Percentiles rank a stretch among this genome's conserved stretches.
Conservation (phyloP, 2,797 vertebrate genomes). For the Danio aesculapii region DNA sequence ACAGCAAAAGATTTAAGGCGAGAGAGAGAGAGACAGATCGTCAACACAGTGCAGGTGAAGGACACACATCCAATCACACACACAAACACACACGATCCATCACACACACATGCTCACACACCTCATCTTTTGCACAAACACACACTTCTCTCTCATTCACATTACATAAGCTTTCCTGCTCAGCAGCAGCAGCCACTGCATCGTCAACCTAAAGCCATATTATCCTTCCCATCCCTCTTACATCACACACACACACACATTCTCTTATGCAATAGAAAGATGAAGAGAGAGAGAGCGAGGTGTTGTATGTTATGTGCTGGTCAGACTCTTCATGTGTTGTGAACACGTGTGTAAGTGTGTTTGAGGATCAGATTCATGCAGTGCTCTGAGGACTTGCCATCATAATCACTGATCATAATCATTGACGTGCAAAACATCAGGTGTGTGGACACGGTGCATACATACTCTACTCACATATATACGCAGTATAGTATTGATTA, state of each 20-base stretch:
- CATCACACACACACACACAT: constrained; percentile 8
- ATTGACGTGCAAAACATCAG: no score
- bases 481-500: no score
- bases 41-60: constrained; percentile 11
- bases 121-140: background rate
- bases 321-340: constrained; percentile 16
- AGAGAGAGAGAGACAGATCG: constrained; percentile 22
- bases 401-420: no score
- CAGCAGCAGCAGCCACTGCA: background rate
- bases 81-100: background rate
- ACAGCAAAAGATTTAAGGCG: background rate
- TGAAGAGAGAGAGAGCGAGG: constrained; percentile 15
- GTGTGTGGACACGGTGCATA: no score
- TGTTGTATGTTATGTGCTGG: constrained; percentile 15
- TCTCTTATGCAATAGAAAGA: constrained; percentile 28
- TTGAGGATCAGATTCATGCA: background rate
- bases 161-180: constrained; percentile 45
- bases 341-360: constrained; percentile 16
- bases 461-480: no score
- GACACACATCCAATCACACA: background rate
- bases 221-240: constrained; percentile 42
- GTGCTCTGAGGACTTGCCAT: background rate
- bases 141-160: constrained; percentile 27
- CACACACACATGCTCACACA: no score
- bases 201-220: constrained; percentile 37